Evolutionary conservation across 2,888 invertebrate species (phyloP).

Genomic region (Aplocera efformata): DNA sequence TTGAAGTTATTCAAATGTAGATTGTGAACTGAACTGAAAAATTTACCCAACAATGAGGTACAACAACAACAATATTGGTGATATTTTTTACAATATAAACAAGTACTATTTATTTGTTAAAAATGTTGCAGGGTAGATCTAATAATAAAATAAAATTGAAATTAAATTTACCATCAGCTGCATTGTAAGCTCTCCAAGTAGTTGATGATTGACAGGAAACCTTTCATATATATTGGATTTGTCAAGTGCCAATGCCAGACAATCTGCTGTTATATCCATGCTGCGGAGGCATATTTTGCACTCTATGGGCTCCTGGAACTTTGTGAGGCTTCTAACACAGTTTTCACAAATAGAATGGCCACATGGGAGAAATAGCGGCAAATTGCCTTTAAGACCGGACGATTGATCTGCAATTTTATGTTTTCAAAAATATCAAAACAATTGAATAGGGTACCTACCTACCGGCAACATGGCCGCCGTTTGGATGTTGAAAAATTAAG

Average conservation of each 20-base stretch:
- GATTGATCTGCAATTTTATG: constrained; percentile 35
- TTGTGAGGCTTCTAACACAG: constrained; percentile 71
- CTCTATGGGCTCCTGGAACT: constrained; percentile 61
- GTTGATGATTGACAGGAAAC: constrained; percentile 59
- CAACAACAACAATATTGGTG: too few species aligned
- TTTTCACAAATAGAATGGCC: constrained; percentile 85
- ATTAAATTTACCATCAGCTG: constrained; percentile 47
- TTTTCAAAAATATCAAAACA: neutral
- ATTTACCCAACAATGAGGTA: too few species aligned
- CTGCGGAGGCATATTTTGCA: constrained; percentile 71
- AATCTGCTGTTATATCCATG: constrained; percentile 44
- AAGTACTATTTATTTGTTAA: too few species aligned
- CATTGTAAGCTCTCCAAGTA: constrained; percentile 61
- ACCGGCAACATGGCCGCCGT: neutral
- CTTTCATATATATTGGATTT: constrained; percentile 44
- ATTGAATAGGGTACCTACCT: neutral
- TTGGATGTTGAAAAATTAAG: neutral
- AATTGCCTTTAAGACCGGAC: constrained; percentile 42
- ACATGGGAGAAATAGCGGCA: constrained; percentile 83
- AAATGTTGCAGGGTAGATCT: too few species aligned
- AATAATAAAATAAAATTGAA: constrained; percentile 6
- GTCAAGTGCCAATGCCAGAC: constrained; percentile 37
- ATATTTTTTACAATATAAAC: too few species aligned
- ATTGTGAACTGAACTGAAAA: too few species aligned
- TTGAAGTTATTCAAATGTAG: too few species aligned